These are phyloP conservation scores for Sarcophaga carnaria DNA, from an alignment of 2,888 invertebrate genomes.

Conservation along the genomic window DNA sequence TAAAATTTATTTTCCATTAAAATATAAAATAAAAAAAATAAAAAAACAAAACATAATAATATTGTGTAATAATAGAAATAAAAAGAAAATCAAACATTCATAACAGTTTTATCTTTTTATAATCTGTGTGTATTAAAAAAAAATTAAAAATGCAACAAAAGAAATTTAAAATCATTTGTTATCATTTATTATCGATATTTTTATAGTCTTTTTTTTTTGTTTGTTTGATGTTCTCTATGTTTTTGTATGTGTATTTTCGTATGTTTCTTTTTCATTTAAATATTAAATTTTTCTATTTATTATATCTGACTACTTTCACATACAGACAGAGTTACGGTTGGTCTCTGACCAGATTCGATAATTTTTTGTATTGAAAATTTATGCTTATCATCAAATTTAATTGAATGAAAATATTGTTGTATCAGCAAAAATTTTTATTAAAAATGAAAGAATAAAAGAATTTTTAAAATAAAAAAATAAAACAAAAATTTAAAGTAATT, in stretches of 20 bases:
- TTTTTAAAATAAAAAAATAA: not conserved
- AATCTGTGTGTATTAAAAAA: not conserved
- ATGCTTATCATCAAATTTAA: slow-evolving; percentile 80
- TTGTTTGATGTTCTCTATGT: not conserved
- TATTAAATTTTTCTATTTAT: not conserved
- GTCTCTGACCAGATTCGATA: not conserved
- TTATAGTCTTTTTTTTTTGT: not conserved
- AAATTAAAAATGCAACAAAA: not conserved
- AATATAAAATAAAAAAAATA: too few relatives aligned
- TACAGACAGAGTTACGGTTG: too few relatives aligned
- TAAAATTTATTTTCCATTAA: too few relatives aligned
- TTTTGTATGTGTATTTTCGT: not conserved
- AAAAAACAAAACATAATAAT: too few relatives aligned
- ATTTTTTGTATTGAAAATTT: slow-evolving; percentile 73
- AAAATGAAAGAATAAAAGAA: not conserved
- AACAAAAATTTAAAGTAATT: not conserved
- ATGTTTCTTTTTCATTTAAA: not conserved
- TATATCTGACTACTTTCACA: not conserved
- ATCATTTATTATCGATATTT: slow-evolving; percentile 9
- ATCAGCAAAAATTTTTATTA: slow-evolving; percentile 48
- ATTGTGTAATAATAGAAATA: not conserved
- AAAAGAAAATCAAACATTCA: not conserved
- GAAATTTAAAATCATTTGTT: slow-evolving; percentile 28
- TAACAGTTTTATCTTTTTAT: not conserved
- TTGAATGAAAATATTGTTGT: slow-evolving; percentile 79